Percentiles rank a stretch among this genome's conserved stretches.
Evolutionary conservation across 2,888 invertebrate species (phyloP).

Genomic region (Troides aeacus): DNA sequence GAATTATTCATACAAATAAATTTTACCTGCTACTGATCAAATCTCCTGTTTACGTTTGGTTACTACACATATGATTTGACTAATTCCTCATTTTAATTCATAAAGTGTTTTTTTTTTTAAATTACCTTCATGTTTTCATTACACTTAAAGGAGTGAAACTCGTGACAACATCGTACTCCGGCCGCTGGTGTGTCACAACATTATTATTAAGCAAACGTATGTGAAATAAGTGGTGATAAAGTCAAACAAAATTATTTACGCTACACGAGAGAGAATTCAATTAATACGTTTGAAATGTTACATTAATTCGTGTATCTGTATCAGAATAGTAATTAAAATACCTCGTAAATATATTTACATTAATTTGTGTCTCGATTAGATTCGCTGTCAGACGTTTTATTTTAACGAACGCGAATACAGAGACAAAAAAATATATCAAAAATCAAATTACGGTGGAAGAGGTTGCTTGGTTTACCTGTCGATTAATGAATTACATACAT

Average conservation of each 20-base stretch:
- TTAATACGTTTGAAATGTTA: conserved; percentile 28
- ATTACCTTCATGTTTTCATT: not conserved
- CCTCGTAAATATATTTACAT: conserved; percentile 28
- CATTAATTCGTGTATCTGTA: conserved; percentile 30
- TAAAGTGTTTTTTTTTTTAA: too few relatives aligned
- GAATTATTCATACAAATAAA: not conserved
- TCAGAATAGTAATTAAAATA: conserved; percentile 28
- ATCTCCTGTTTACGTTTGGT: too few relatives aligned
- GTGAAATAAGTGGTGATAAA: conserved; percentile 25
- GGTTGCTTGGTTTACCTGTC: too few relatives aligned
- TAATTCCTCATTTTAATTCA: too few relatives aligned
- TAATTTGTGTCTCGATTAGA: conserved; percentile 27
- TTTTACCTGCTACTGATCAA: too few relatives aligned
- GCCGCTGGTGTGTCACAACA: conserved; percentile 8
- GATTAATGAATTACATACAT: not conserved
- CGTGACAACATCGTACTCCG: not conserved
- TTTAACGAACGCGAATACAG: conserved; percentile 21
- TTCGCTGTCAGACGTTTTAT: conserved; percentile 16
- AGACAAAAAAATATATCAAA: not conserved
- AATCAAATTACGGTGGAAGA: not conserved
- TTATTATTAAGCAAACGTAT: conserved; percentile 11
- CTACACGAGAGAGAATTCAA: conserved; percentile 22
- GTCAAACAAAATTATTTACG: conserved; percentile 27
- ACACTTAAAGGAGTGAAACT: not conserved
- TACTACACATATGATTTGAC: too few relatives aligned